These are phyloP conservation scores for Erethizon dorsatum DNA, from an alignment of 2,797 vertebrate species.

Conservation along the genomic window DNA sequence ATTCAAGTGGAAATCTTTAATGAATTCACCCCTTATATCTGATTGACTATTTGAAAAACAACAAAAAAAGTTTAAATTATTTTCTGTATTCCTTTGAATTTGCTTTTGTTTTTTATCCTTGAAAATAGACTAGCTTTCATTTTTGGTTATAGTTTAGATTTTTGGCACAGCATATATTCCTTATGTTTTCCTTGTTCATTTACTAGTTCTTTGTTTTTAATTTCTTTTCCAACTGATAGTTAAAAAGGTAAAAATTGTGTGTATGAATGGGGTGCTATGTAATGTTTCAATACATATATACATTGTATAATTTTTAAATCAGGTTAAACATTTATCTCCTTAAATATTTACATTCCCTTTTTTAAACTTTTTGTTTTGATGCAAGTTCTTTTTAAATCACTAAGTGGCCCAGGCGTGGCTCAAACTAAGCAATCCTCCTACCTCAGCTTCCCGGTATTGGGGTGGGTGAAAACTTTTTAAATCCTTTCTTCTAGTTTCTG, in stretches of 20 bases:
- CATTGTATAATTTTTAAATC: not conserved
- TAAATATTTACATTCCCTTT: not conserved
- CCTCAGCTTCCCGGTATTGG: not conserved
- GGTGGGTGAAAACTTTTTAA: not conserved
- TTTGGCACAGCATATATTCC: not conserved
- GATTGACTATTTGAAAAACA: slow-evolving; percentile 14
- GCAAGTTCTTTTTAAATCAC: not conserved
- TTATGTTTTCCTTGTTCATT: not conserved
- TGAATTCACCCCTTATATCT: slow-evolving; percentile 44
- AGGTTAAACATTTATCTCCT: not conserved
- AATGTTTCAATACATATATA: not conserved
- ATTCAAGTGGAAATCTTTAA: slow-evolving; percentile 24
- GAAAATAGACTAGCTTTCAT: slow-evolving; percentile 57
- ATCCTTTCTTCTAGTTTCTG: not conserved
- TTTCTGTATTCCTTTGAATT: slow-evolving; percentile 29
- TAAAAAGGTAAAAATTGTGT: not conserved
- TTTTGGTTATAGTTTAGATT: slow-evolving; percentile 51
- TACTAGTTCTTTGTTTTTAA: not conserved
- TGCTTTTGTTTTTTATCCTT: slow-evolving; percentile 7
- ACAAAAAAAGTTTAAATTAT: not conserved
- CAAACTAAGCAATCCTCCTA: not conserved
- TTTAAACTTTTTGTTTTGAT: not conserved
- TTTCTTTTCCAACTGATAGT: not conserved
- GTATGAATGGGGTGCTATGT: not conserved
- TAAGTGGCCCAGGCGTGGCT: not conserved